phyloP scores from a whole-genome alignment of 2,113 vertebrate genomes.

The Stictonetta naevosa region DNA sequence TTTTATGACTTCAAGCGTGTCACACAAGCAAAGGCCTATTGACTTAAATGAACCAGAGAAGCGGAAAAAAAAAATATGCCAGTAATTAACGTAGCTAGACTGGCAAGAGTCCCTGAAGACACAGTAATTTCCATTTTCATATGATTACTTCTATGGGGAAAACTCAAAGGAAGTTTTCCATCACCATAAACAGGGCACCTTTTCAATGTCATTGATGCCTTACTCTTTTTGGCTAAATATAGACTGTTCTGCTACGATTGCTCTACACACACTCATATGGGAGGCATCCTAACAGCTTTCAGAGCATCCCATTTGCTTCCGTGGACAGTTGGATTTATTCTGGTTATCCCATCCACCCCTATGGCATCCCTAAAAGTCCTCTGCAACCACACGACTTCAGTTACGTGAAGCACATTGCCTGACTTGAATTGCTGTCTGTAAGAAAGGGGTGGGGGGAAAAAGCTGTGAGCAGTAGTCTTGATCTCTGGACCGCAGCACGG shows the following conservation, averaged over 20 bases:
- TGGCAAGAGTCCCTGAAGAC: background rate
- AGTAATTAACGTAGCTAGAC: background rate
- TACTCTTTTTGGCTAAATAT: background rate
- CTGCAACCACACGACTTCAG: background rate
- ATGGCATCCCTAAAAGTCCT: background rate
- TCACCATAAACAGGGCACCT: background rate
- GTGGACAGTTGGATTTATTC: background rate
- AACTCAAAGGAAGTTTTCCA: background rate
- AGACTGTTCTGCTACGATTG: background rate
- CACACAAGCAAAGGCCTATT: background rate
- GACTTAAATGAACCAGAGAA: background rate
- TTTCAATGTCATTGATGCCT: background rate
- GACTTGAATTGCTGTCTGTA: background rate
- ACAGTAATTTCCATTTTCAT: background rate
- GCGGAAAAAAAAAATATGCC: background rate
- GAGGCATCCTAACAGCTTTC: background rate
- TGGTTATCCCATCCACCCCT: background rate
- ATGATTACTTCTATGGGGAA: background rate
- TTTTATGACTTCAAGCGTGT: background rate
- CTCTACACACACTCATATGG: background rate
- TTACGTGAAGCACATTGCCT: background rate
- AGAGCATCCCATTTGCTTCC: background rate
- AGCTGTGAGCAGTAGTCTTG: background rate
- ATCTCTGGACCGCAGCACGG: background rate
- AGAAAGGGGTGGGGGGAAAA: fast-evolving